Base-by-base conservation (phyloP, 2,113 vertebrate genomes). In the Bufo bufo region DNA sequence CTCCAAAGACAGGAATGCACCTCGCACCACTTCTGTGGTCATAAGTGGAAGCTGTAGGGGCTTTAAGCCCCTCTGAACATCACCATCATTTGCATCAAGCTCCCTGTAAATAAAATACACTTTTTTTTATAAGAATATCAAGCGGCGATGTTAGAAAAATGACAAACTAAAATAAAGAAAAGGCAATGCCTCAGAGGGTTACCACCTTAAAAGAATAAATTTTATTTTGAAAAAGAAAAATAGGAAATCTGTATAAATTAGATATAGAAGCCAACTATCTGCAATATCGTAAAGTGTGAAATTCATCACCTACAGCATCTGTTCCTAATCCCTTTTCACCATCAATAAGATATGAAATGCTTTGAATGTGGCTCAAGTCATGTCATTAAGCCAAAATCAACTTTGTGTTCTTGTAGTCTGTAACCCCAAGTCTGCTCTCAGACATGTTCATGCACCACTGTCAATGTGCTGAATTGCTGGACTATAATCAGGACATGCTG, bases 301-400 rank as follows among this genome's bases (percentile, higher is more conserved):
- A 89, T 89, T 71, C 75, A 85, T 89, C 88, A 71, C 77, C 84
- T 85, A 52, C 75, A 59, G 75, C 88, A 89, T 71, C 82, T 89
- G 88, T 43, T 85, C 74, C 17, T 85, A 89, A 79, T 84, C 43
- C 77, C 2, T 63, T 84, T 78, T 50, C 71, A 77, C 54, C 58
- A 88, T 82, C 59, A 61, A 54, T 82, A 88, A 88, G 81, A 88
- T 88, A 61, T 77, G 52, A 45, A 61, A 56, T 65, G 65, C 54
- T 81, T 77, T 81, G 43, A 56, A 82, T 63, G 66, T 49, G 23
- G 50, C 65, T 45, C 58, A 83, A 50, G 81, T 33, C 61, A 11
- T 69, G 13, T 83, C 16, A 33, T 83, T 69, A 52, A 14, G 81
- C 45, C 81, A 82, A 82, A 47, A 82, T 65, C 45, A 65, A 65